Evolutionary conservation across 2,888 invertebrate species (phyloP).

Genomic region (Bugulina stolonifera): DNA sequence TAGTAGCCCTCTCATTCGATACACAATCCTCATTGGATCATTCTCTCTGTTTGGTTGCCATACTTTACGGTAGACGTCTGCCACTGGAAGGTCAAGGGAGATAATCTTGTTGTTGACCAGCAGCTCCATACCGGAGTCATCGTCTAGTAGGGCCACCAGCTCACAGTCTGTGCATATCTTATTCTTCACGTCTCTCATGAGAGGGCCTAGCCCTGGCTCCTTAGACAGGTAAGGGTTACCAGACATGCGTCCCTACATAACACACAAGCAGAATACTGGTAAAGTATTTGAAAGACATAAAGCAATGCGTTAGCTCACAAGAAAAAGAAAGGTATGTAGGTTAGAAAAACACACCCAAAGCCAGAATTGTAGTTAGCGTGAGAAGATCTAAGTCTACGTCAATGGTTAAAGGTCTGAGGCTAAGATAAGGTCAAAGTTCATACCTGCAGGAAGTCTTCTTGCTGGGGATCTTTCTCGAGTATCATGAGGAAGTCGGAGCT

Average conservation of each 20-base stretch:
- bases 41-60: conserved; percentile 61
- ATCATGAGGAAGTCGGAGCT: conserved; percentile 93
- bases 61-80: conserved; percentile 63
- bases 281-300: no score
- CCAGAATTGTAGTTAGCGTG: no score
- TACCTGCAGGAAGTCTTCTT: conserved; percentile 88
- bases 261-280: neutral
- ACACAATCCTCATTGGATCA: conserved; percentile 94
- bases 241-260: conserved; percentile 74
- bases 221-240: conserved; percentile 94
- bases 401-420: no score
- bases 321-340: no score
- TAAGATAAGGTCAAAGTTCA: no score
- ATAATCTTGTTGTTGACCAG: conserved; percentile 89
- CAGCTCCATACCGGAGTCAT: conserved; percentile 85
- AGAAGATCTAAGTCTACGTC: no score
- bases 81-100: conserved; percentile 88
- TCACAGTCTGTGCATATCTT: conserved; percentile 89
- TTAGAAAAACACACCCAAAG: no score
- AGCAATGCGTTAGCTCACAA: no score
- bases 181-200: conserved; percentile 98
- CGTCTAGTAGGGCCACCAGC: conserved; percentile 90
- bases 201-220: conserved; percentile 87
- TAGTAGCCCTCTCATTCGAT: conserved; percentile 91
- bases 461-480: conserved; percentile 94